phyloP scores from a whole-genome alignment of 1,140 invertebrate genomes.

The Lasioglossum baleicum region DNA sequence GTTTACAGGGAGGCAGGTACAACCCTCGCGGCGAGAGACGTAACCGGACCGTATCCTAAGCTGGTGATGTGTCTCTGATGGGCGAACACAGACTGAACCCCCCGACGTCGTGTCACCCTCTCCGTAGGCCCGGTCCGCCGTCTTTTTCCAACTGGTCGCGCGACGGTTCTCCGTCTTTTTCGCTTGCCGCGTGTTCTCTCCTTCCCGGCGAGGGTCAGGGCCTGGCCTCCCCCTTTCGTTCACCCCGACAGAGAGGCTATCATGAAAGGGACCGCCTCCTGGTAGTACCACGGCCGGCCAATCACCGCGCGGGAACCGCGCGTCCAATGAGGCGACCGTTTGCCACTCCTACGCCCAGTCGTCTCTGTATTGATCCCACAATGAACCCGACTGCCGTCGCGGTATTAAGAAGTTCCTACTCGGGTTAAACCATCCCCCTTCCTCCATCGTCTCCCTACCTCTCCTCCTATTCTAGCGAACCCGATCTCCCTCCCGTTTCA shows the following conservation, averaged over 20 bases:
- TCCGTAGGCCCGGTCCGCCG: conserved; percentile 59
- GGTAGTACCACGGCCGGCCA: conserved; percentile 73
- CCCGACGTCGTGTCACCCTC: conserved; percentile 73
- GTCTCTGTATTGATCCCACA: conserved; percentile 78
- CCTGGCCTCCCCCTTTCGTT: conserved; percentile 54
- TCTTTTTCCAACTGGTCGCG: conserved; percentile 71
- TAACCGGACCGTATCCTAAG: conserved; percentile 54
- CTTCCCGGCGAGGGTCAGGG: conserved; percentile 58
- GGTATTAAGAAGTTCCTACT: conserved; percentile 78
- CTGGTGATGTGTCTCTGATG: conserved; percentile 75
- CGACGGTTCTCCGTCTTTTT: conserved; percentile 58
- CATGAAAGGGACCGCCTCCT: conserved; percentile 72
- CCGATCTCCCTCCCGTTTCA: conserved; percentile 3
- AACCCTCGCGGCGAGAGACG: conserved; percentile 55
- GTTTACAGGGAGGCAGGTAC: conserved; percentile 28
- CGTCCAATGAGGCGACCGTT: conserved; percentile 74
- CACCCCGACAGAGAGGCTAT: conserved; percentile 51
- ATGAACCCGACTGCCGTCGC: conserved; percentile 73
- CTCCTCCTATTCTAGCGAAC: not conserved
- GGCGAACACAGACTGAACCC: conserved; percentile 79
- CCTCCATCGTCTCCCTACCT: conserved; percentile 27
- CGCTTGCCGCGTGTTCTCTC: conserved; percentile 51
- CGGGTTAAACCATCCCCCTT: conserved; percentile 67
- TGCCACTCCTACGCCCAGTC: conserved; percentile 76
- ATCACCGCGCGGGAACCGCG: conserved; percentile 63